Evolutionary conservation across 2,888 invertebrate genomes (phyloP).

Genomic region (Napeogenes inachia): DNA sequence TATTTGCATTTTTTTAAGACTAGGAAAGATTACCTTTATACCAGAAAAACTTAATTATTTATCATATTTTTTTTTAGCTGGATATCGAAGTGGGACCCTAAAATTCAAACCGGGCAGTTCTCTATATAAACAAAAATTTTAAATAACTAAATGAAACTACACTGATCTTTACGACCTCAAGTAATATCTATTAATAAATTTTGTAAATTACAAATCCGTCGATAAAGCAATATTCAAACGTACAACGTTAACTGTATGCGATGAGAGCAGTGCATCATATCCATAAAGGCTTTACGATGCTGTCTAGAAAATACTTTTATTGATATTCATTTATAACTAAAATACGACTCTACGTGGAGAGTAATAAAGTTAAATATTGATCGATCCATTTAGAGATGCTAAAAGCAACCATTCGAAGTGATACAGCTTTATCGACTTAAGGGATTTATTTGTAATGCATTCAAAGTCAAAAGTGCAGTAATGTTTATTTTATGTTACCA

Average conservation of each 20-base stretch:
- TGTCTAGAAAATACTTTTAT: conserved; percentile 56
- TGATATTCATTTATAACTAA: conserved; percentile 34
- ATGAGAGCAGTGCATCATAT: conserved; percentile 48
- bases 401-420: conserved; percentile 9
- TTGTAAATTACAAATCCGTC: conserved; percentile 13
- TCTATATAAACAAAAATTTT: no score
- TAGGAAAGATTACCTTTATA: no score
- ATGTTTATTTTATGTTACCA: not conserved
- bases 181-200: not conserved
- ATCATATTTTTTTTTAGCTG: no score
- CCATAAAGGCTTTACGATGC: conserved; percentile 58
- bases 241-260: conserved; percentile 30
- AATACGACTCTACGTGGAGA: conserved; percentile 33
- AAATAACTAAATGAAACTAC: not conserved
- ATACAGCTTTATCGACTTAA: conserved; percentile 11
- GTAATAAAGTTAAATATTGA: conserved; percentile 6
- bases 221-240: conserved; percentile 20
- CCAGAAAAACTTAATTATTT: no score
- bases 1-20: no score
- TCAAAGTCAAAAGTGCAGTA: conserved; percentile 9
- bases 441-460: conserved; percentile 3
- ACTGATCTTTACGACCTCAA: not conserved
- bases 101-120: no score
- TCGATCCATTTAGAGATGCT: conserved; percentile 10
- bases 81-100: not conserved